Evolutionary conservation across 1,140 invertebrate species (phyloP).

Genomic region (Tetragonula clypearis): DNA sequence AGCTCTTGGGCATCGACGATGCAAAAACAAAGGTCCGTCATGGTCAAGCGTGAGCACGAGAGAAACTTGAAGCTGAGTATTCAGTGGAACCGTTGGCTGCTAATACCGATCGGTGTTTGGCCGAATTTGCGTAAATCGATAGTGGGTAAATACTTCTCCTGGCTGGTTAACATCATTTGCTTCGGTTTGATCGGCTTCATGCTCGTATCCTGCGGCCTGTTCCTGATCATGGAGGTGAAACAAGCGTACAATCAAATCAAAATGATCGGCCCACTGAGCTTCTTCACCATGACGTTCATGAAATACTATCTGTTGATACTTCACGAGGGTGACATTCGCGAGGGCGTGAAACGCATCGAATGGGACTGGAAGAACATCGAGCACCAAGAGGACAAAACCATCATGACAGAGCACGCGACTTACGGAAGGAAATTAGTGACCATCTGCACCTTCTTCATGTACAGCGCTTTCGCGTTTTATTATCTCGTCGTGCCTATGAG

Average conservation of each 20-base stretch:
- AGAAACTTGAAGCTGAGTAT: slow-evolving; percentile 19
- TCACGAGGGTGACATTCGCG: slow-evolving; percentile 54
- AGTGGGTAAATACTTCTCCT: neutral
- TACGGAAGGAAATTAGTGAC: slow-evolving; percentile 31
- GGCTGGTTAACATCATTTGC: neutral
- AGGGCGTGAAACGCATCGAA: slow-evolving; percentile 62
- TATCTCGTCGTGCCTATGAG: slow-evolving; percentile 19
- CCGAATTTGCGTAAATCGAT: neutral
- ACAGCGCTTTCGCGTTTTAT: slow-evolving; percentile 20
- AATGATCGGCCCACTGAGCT: slow-evolving; percentile 67
- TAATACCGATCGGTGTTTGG: slow-evolving; percentile 52
- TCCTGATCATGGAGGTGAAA: slow-evolving; percentile 46
- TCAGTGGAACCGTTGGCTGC: slow-evolving; percentile 34
- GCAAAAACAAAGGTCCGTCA: neutral
- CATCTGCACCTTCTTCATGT: slow-evolving; percentile 42
- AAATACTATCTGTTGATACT: slow-evolving; percentile 66
- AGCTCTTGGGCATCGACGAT: neutral
- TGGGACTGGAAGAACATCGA: slow-evolving; percentile 65
- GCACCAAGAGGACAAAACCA: neutral
- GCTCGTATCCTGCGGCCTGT: neutral
- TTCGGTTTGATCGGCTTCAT: neutral
- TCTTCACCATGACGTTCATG: slow-evolving; percentile 67
- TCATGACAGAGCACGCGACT: slow-evolving; percentile 44
- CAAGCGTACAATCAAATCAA: slow-evolving; percentile 58
- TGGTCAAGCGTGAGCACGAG: neutral